Evolutionary conservation across 2,113 vertebrate species (phyloP).

Genomic region (Marmota monax): DNA sequence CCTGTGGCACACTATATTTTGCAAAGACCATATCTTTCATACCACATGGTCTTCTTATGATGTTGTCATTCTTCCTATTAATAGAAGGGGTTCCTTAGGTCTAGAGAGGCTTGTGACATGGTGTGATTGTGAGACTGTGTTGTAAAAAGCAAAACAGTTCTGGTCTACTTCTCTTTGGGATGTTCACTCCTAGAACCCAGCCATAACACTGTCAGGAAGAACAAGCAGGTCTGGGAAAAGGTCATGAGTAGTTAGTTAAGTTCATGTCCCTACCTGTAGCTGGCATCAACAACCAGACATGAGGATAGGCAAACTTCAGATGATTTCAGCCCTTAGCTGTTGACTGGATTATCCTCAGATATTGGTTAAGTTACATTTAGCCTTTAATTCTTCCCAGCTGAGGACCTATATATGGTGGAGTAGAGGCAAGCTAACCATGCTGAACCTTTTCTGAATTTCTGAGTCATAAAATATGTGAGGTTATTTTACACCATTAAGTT

Average conservation of each 20-base stretch:
- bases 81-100: not conserved
- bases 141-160: slow-evolving; percentile 28
- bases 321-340: not conserved
- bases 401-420: not conserved
- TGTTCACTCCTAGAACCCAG: not conserved
- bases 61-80: slow-evolving; percentile 7
- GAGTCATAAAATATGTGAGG: not conserved
- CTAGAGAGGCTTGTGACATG: not conserved
- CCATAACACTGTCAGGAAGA: not conserved
- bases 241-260: not conserved
- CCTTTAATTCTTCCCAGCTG: not conserved
- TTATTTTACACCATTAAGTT: slow-evolving; percentile 1
- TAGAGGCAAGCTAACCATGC: not conserved
- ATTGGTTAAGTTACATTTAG: not conserved
- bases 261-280: not conserved
- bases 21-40: not conserved
- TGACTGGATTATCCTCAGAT: not conserved
- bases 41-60: not conserved
- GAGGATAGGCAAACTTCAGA: not conserved
- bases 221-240: not conserved
- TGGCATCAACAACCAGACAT: not conserved
- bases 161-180: not conserved
- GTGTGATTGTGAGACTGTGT: not conserved
- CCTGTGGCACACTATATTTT: not conserved
- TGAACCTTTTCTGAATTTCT: not conserved